These are phyloP conservation scores for Leptestheria dahalacensis DNA, from an alignment of 1,140 invertebrate genomes.

Conservation along the genomic window DNA sequence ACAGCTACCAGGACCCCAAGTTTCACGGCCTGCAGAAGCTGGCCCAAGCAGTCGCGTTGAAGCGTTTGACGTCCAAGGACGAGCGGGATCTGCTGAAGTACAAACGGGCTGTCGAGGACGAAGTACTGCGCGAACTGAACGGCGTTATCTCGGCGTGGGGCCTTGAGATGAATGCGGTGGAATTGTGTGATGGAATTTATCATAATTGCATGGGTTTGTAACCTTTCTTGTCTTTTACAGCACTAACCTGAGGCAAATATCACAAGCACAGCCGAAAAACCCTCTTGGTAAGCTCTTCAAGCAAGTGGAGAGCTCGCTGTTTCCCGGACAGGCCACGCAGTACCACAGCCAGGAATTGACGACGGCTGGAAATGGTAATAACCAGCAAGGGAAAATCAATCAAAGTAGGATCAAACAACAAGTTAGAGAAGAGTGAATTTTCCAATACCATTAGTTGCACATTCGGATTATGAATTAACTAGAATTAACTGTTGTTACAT, in stretches of 20 bases:
- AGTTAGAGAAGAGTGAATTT: no score
- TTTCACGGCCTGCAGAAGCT: slow-evolving; percentile 1
- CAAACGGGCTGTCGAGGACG: not conserved
- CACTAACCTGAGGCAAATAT: not conserved
- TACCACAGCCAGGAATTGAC: no score
- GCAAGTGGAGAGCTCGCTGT: no score
- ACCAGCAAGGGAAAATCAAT: no score
- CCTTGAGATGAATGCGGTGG: slow-evolving; percentile 1
- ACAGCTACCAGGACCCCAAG: not conserved
- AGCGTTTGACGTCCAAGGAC: not conserved
- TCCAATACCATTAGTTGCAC: no score
- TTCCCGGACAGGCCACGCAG: no score
- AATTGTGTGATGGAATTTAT: not conserved
- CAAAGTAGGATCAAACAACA: no score
- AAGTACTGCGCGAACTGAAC: not conserved
- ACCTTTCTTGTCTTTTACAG: not conserved
- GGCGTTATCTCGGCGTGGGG: not conserved
- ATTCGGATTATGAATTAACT: no score
- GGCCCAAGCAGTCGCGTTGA: not conserved
- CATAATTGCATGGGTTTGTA: not conserved
- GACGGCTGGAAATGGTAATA: no score
- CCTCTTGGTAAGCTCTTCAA: not conserved
- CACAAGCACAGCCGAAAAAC: not conserved
- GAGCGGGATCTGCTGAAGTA: not conserved
- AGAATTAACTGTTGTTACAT: no score